Conservation (phyloP, 2,797 vertebrate genomes). For the Pempheris klunzingeri region DNA sequence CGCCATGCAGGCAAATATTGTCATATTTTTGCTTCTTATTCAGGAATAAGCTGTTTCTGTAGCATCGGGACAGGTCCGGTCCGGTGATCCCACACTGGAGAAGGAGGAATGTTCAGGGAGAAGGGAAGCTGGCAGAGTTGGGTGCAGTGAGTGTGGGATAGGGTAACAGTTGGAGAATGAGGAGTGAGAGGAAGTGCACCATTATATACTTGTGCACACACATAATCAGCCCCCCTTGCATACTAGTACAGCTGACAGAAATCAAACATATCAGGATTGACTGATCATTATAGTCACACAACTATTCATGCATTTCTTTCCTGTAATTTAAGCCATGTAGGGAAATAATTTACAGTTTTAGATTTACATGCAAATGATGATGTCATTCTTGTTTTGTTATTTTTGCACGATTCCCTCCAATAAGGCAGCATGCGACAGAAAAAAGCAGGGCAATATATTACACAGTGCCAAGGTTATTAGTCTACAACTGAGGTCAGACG, state of each 20-base stretch:
- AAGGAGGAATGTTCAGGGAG: background rate
- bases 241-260: conserved; percentile 29
- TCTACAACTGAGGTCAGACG: conserved; percentile 86
- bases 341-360: conserved; percentile 41
- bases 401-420: conserved; percentile 66
- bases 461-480: conserved; percentile 87
- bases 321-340: conserved; percentile 41
- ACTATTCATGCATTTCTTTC: conserved; percentile 48
- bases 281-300: conserved; percentile 29
- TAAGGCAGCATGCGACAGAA: conserved; percentile 83
- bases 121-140: background rate
- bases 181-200: background rate
- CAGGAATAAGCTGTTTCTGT: background rate
- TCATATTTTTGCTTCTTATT: background rate
- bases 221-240: background rate
- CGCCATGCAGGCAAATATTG: background rate
- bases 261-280: conserved; percentile 40
- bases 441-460: conserved; percentile 82
- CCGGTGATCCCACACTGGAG: conserved; percentile 1
- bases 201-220: no score
- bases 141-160: conserved; percentile 33
- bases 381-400: conserved; percentile 51
- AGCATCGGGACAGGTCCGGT: background rate
- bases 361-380: conserved; percentile 58
- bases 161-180: conserved; percentile 47